Conservation (phyloP, 2,888 invertebrate genomes). For the Hirtodrosophila confusa region DNA sequence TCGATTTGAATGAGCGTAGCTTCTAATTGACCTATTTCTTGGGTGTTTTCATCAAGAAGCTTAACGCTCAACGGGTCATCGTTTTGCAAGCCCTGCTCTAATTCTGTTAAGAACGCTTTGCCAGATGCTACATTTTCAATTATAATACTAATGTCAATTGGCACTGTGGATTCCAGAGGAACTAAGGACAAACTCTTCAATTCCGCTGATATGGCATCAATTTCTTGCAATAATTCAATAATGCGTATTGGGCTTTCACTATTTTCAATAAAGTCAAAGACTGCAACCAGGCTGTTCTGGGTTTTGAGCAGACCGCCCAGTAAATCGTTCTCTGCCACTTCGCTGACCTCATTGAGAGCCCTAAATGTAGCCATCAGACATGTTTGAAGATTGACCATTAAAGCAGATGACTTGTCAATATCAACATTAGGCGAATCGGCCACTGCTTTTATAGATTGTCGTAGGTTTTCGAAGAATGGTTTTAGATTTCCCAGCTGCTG, state of each 20-base stretch:
- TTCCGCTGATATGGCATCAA: constrained; percentile 77
- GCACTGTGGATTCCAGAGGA: constrained; percentile 17
- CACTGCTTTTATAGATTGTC: constrained; percentile 62
- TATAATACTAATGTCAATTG: constrained; percentile 59
- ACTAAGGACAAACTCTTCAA: constrained; percentile 52
- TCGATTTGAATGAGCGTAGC: constrained; percentile 66
- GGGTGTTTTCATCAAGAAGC: constrained; percentile 69
- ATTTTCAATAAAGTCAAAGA: constrained; percentile 82
- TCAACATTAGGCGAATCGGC: constrained; percentile 70
- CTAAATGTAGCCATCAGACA: constrained; percentile 80
- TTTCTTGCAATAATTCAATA: constrained; percentile 81
- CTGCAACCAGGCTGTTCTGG: constrained; percentile 74
- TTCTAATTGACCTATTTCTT: constrained; percentile 69
- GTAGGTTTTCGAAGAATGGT: constrained; percentile 62
- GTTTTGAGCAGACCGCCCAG: constrained; percentile 64
- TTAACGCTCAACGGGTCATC: constrained; percentile 62
- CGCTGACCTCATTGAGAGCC: constrained; percentile 76
- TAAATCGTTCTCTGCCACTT: constrained; percentile 57
- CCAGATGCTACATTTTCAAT: constrained; percentile 70
- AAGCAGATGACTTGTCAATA: constrained; percentile 76
- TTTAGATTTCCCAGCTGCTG: constrained; percentile 43
- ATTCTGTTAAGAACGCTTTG: constrained; percentile 69
- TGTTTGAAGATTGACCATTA: constrained; percentile 77
- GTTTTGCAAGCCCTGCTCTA: constrained; percentile 72
- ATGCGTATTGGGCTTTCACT: constrained; percentile 77